phyloP scores from a whole-genome alignment of 2,113 vertebrate species.

The Pituophis catenifer region DNA sequence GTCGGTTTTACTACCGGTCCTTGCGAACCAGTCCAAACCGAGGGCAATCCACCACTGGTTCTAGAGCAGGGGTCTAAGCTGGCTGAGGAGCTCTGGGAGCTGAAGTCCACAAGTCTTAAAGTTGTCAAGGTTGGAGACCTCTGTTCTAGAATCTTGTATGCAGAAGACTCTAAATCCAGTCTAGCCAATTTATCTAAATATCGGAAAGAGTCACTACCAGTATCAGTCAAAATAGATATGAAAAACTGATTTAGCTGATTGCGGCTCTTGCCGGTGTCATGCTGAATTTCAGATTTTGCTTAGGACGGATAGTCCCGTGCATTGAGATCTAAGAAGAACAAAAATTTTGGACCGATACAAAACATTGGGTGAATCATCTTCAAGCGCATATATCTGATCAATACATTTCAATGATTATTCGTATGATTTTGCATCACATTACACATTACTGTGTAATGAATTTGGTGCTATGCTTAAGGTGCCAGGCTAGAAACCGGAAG shows the following conservation, averaged over 20 bases:
- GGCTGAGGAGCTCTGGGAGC: too few species aligned
- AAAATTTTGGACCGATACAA: not conserved
- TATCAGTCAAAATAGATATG: not conserved
- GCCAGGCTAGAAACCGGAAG: not conserved
- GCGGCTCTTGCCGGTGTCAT: not conserved
- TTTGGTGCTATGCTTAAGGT: not conserved
- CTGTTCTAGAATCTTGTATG: not conserved
- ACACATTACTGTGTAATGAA: not conserved
- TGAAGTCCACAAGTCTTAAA: too few species aligned
- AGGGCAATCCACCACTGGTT: not conserved
- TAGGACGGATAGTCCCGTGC: not conserved
- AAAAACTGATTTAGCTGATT: not conserved
- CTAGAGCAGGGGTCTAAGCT: not conserved
- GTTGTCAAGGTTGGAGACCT: too few species aligned
- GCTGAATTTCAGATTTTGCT: not conserved
- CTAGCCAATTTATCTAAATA: not conserved
- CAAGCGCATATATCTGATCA: not conserved
- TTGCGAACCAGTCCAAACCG: too few species aligned
- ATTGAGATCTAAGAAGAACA: not conserved
- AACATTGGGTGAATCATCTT: not conserved
- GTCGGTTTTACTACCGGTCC: too few species aligned
- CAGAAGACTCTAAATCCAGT: not conserved
- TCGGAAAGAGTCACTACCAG: not conserved
- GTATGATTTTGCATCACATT: not conserved
- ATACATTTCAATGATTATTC: not conserved